Conservation (phyloP, 2,113 vertebrate species). For the Spermophilus dauricus region DNA sequence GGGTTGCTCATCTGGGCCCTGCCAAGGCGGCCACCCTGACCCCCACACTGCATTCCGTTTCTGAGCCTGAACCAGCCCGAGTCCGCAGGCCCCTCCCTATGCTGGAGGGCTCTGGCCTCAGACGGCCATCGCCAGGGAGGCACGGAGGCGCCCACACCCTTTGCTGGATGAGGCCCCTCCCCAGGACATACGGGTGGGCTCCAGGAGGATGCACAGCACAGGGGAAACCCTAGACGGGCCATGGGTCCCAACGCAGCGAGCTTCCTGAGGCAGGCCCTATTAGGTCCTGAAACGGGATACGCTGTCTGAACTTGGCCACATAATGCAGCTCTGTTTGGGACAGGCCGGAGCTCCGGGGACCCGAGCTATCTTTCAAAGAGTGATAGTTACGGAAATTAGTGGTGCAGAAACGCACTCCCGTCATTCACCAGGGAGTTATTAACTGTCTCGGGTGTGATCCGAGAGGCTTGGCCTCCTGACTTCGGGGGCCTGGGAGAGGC, state of each 20-base stretch:
- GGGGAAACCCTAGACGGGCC: conserved; percentile 74
- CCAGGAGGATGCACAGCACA: background rate
- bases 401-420: conserved; percentile 96
- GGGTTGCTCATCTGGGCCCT: accelerated
- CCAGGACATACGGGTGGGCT: accelerated
- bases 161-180: background rate
- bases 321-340: conserved; percentile 96
- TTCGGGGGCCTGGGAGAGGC: conserved; percentile 70
- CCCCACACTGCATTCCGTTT: background rate
- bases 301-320: conserved; percentile 83
- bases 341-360: conserved; percentile 91
- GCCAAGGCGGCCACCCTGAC: background rate
- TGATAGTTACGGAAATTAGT: conserved; percentile 99
- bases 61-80: background rate
- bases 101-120: accelerated
- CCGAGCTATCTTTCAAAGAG: conserved; percentile 97
- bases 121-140: background rate
- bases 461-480: conserved; percentile 86
- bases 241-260: conserved; percentile 82
- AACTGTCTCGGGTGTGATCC: conserved; percentile 93
- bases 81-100: accelerated
- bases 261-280: conserved; percentile 81
- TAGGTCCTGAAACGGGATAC: conserved; percentile 88
- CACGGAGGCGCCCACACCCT: accelerated
- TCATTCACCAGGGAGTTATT: conserved; percentile 98